A percentile compares a stretch with the other conserved stretches of the same genome.
Conservation (phyloP, 2,888 invertebrate genomes). For the Tuta absoluta region DNA sequence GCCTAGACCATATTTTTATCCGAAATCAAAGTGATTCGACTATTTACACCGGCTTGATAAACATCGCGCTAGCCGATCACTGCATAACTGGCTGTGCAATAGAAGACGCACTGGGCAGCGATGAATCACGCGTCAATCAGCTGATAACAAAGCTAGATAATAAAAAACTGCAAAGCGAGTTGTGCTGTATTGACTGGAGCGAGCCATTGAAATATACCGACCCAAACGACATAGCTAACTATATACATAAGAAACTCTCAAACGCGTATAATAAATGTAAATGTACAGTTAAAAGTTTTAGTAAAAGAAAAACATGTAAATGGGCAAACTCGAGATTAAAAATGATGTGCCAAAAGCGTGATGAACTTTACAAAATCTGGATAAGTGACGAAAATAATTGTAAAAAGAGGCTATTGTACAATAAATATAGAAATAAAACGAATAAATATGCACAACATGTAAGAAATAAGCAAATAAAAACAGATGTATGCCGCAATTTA, state of each 20-base stretch:
- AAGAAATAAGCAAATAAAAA: background rate
- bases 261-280: background rate
- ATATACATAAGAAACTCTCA: background rate
- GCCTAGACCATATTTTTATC: too few species aligned
- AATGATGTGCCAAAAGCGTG: background rate
- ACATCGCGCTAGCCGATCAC: too few species aligned
- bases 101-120: too few species aligned
- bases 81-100: too few species aligned
- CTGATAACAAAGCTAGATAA: background rate
- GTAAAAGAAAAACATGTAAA: background rate
- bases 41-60: too few species aligned
- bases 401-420: constrained; percentile 7
- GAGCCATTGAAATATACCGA: background rate
- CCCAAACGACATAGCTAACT: background rate
- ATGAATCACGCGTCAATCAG: too few species aligned
- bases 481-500: constrained; percentile 3
- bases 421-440: constrained; percentile 17
- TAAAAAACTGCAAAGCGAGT: background rate
- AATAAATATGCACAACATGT: constrained; percentile 1
- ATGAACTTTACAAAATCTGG: background rate
- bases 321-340: background rate
- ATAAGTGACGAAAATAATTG: background rate
- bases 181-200: background rate
- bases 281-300: background rate
- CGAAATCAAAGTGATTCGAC: too few species aligned